Percentiles rank a stretch among this genome's conserved stretches.
These are phyloP conservation scores for Tetragnatha montana DNA, from an alignment of 2,888 invertebrate genomes.

Conservation along the genomic window DNA sequence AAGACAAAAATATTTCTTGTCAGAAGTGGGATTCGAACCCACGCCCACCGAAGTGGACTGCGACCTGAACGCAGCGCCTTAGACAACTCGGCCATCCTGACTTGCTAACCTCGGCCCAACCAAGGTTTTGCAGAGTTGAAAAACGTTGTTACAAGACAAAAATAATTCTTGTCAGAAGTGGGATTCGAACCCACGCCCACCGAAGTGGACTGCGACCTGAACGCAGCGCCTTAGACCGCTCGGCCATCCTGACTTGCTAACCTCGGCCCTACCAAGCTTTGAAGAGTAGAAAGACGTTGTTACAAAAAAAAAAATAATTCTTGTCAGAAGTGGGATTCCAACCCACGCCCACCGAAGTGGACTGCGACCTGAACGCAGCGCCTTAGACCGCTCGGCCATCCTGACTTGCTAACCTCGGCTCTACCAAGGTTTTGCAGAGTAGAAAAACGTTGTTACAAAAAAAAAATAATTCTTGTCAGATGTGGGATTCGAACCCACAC, in stretches of 20 bases:
- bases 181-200: constrained; percentile 6
- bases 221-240: constrained; percentile 1
- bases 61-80: constrained; percentile 7
- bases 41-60: not conserved
- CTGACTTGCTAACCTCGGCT: not conserved
- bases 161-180: not conserved
- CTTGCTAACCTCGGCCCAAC: not conserved
- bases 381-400: not conserved
- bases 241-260: not conserved
- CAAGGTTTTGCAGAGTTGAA: too few relatives aligned
- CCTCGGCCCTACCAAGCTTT: too few relatives aligned
- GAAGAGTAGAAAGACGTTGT: too few relatives aligned
- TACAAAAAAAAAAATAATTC: too few relatives aligned
- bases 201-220: constrained; percentile 1
- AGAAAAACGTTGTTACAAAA: too few relatives aligned
- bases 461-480: not conserved
- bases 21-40: not conserved
- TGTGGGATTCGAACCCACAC: not conserved
- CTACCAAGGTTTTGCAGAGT: too few relatives aligned
- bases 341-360: not conserved
- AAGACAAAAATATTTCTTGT: too few relatives aligned
- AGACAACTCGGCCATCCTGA: not conserved
- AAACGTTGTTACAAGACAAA: too few relatives aligned
- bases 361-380: constrained; percentile 6
- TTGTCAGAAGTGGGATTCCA: not conserved